Base-by-base conservation (phyloP, 2,797 vertebrate genomes). In the Erpetoichthys calabaricus region DNA sequence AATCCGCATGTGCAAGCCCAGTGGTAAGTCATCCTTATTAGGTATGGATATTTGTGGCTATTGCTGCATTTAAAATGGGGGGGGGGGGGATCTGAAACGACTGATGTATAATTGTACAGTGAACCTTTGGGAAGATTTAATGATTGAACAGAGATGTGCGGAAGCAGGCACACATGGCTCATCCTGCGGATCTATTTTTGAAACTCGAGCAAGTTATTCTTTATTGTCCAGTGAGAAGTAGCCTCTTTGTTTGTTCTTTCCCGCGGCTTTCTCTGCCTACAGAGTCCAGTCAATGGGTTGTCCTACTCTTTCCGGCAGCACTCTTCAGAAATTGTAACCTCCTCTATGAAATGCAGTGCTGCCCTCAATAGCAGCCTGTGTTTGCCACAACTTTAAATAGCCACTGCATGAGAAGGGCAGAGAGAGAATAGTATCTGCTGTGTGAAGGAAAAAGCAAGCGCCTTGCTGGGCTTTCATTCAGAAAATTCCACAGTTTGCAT, bases 1-100 rank as follows among this genome's bases (percentile, higher is more conserved):
- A 82, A 89, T 89, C 72, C 89, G 89, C 66, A 86, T 89, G 84
- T 92, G 89, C 82, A 97, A 91, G 69, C 91, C 93, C 68, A 77
- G 76, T 1, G 92, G 94, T 94, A 65, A 93, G 91, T 76, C 63
- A 62, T 61, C 44, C 25, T 25, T 25, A 25, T 47, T 25, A 25
- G 25, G 25, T 2, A 25, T 2, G 25, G 25, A 25, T 25, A 25
- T 25, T 25, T 25, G 25, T 25, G 25, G 25, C 25, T 25, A 25
- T 25, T 25, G 25, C 25, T 25, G 25, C 25, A 25, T 25, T 25
- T 25, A 25, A 25, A 25, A 25, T 25, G 25, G 25, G 25, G 25
- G 25, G 25, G 25, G 25, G 25, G 1, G 1, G 25, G 25, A 25
- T 2, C 25, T 25, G 1, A 25, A 25, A 25, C 25, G 25, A 25